Conservation (phyloP, 2,113 vertebrate species). For the Halcyon senegalensis region DNA sequence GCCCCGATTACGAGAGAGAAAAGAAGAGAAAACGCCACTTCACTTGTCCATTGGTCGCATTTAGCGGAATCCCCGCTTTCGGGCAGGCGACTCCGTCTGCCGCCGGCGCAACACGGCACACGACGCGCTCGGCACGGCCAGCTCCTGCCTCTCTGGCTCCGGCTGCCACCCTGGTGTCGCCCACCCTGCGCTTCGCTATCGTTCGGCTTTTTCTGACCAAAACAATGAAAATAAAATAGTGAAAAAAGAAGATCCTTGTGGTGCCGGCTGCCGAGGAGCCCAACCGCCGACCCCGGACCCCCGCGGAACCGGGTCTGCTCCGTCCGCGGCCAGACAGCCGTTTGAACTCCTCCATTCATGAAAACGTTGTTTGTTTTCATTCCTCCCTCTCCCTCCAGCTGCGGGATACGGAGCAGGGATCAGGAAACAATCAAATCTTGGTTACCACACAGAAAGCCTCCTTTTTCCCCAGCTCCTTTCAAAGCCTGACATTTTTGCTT, state of each 20-base stretch:
- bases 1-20: accelerated
- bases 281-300: background rate
- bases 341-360: background rate
- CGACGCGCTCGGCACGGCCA: accelerated
- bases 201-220: background rate
- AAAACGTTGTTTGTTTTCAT: background rate
- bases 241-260: no score
- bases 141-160: background rate
- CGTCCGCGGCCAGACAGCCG: background rate
- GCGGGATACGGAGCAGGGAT: background rate
- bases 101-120: accelerated
- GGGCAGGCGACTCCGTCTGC: background rate
- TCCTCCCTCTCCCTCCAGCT: conserved; percentile 17
- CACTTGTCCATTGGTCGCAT: background rate
- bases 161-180: accelerated
- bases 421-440: conserved; percentile 61
- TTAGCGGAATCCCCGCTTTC: background rate
- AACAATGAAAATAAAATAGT: background rate
- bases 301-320: background rate
- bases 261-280: background rate
- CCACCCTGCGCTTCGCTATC: accelerated
- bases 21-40: background rate
- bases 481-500: conserved; percentile 65
- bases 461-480: conserved; percentile 1
- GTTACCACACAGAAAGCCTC: conserved; percentile 44